Base-by-base conservation (phyloP, 2,797 vertebrate species). In the Otolemur crassicaudatus region DNA sequence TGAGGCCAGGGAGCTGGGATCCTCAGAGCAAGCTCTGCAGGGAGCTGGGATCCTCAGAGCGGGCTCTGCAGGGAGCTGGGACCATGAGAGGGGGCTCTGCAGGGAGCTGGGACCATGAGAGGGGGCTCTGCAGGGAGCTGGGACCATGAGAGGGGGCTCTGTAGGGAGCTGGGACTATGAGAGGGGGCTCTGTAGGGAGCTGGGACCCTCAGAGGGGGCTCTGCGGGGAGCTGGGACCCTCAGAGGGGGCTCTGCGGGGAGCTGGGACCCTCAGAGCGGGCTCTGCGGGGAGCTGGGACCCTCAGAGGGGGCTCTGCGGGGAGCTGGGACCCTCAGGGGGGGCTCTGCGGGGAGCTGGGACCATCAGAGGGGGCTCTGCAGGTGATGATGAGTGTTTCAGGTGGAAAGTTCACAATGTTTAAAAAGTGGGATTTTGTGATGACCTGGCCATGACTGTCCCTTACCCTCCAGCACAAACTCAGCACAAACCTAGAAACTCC, bases 1-100 rank as follows among this genome's bases (percentile, higher is more conserved):
- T 1, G 7, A 16, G 5, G n/a, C 4, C 0, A 1, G 1, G 0
- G 4, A 16, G 5, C 46, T 49, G 4, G 0, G 14, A 29, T 6
- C 8, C 53, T 5, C 1, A 37, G 25, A 22, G 5, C 10, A 0
- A 0, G 0, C 27, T 58, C 69, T 20, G 1, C 2, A 2, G 7
- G 2, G 46, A 49, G 46, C 46, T 49, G 3, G 0, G 14, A 29
- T 6, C 8, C 43, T 5, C 1, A 43, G 29, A 25, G 7, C 5
- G 0, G 1, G 0, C 31, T 56, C 67, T 19, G 1, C 2, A 2
- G 7, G 2, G 40, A 40, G 43, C 9, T 46, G 3, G 0, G 14
- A 29, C 7, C 8, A 43, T 5, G 1, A 43, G 29, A 25, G 5
- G 7, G 0, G 1, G 0, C n/a, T 58, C 67, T 20, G 1, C 2